Conservation (phyloP, 2,113 vertebrate species). For the Brachypteracias leptosomus region DNA sequence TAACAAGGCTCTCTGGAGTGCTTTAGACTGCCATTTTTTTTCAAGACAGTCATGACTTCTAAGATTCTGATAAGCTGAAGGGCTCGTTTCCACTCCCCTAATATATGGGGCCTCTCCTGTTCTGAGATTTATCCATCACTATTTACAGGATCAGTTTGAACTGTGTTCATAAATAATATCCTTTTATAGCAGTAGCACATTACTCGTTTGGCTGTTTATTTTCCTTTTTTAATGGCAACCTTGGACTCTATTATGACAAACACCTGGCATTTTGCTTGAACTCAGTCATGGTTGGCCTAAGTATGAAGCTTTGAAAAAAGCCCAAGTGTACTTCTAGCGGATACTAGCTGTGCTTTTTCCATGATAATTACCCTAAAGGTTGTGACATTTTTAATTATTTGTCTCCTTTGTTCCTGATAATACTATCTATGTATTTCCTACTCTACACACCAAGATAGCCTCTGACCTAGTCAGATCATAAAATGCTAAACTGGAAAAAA, state of each 20-base stretch:
- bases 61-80: not conserved
- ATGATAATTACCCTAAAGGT: not conserved
- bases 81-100: not conserved
- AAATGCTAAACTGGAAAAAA: not conserved
- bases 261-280: not conserved
- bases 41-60: not conserved
- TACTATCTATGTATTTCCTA: not conserved
- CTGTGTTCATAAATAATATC: not conserved
- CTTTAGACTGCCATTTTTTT: not conserved
- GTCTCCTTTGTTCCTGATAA: not conserved
- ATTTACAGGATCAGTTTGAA: not conserved
- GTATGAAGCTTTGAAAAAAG: not conserved
- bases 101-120: not conserved
- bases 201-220: not conserved
- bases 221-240: not conserved
- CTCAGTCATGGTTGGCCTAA: not conserved
- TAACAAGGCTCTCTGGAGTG: not conserved
- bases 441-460: not conserved
- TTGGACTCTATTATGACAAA: not conserved
- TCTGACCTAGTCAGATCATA: not conserved
- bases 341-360: not conserved
- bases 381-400: not conserved
- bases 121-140: not conserved
- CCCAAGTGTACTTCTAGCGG: not conserved
- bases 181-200: not conserved